A percentile compares a stretch with the other conserved stretches of the same genome.
Evolutionary conservation across 2,888 invertebrate species (phyloP).

Genomic region (Rapana venosa): DNA sequence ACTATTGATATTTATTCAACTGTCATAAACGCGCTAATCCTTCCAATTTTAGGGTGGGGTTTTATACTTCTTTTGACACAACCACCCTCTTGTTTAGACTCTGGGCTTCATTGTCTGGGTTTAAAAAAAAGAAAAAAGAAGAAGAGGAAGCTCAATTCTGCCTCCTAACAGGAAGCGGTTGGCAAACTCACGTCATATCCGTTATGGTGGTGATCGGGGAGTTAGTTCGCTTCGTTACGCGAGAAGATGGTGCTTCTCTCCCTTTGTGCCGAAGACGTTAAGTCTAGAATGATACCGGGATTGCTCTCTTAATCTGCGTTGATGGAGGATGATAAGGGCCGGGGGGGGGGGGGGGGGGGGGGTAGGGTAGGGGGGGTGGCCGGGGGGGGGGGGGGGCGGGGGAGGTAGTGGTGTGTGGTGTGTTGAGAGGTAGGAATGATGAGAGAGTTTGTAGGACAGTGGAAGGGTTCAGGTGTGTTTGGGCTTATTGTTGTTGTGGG

Average conservation of each 20-base stretch:
- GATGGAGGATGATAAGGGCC: not conserved
- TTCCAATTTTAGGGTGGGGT: too few species aligned
- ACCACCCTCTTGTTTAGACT: too few species aligned
- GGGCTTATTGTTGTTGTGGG: not conserved
- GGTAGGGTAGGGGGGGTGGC: not conserved
- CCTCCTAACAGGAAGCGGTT: not conserved
- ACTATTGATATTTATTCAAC: too few species aligned
- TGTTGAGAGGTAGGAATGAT: not conserved
- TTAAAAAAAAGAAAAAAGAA: too few species aligned
- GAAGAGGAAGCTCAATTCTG: not conserved
- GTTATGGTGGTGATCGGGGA: not conserved
- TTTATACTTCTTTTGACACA: too few species aligned
- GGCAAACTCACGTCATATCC: slow-evolving; percentile 16
- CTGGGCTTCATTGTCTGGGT: too few species aligned
- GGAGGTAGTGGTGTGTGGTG: not conserved
- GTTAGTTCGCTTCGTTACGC: slow-evolving; percentile 21
- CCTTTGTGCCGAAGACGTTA: not conserved
- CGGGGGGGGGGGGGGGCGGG: not conserved
- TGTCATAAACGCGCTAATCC: too few species aligned
- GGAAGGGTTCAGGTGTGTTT: not conserved
- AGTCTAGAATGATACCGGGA: not conserved
- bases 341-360: not conserved
- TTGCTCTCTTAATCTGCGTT: not conserved
- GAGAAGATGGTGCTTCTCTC: slow-evolving; percentile 21
- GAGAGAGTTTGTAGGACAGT: not conserved